Base-by-base conservation (phyloP, 2,113 vertebrate genomes). In the Chloropsis hardwickii region DNA sequence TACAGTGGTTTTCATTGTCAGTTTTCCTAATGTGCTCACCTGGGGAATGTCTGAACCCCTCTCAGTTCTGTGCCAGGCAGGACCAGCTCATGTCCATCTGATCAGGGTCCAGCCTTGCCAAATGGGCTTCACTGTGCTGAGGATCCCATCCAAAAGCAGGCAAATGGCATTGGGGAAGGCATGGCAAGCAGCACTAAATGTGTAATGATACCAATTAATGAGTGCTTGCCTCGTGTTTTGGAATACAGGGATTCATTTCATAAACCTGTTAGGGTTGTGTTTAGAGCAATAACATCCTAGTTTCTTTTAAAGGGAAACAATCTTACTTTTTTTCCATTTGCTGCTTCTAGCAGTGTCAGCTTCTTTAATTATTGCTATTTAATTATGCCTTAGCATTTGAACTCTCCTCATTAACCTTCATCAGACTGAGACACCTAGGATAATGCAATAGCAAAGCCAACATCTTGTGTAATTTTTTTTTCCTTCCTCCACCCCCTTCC, bases 351-450 rank as follows among this genome's bases (percentile, higher is more conserved):
- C 76, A 54, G 47, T 78, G 94, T 95, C 95, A 92, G 84, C 83
- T 95, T 85, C 84, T 95, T 96, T 96, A 97, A 97, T 97, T 97
- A 95, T 97, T 94, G 92, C 92, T 94, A 85, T 97, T 97, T 96
- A 97, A 95, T 97, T 96, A 96, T 78, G 67, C 90, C 92, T 88
- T 96, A 95, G 71, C 91, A 91, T 96, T 96, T 97, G 97, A 96
- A 97, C 95, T 95, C 77, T 96, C 92, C 95, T 97, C 94, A 91
- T 97, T 97, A 97, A 97, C 97, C 97, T 97, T 96, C 95, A 94
- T 97, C 95, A 95, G 78, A 91, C 76, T 40, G 86, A 96, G 92
- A 86, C 93, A 96, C 92, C 69, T 79, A 91, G 64, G 96, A 94
- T 95, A 96, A 96, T 69, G 73, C 96, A 90, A 70, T 54, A 85